Evolutionary conservation across 1,140 invertebrate species (phyloP), one percentile per base, ranked within the genome.

Genomic region (Cherax quadricarinatus): DNA sequence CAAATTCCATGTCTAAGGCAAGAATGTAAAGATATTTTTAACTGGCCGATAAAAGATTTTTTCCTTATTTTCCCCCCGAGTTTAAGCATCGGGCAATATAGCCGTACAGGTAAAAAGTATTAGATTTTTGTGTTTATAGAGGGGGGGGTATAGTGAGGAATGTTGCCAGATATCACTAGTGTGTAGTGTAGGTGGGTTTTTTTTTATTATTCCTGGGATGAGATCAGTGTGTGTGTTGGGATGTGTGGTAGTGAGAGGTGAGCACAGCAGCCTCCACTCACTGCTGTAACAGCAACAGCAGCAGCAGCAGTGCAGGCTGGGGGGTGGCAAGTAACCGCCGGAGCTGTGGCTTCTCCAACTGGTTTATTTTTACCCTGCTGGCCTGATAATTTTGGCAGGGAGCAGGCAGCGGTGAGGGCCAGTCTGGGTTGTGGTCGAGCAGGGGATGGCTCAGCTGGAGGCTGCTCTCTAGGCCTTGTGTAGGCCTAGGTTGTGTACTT

Each of bases 381-480:
- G 84, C 84, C 84, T 86, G 84, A 86, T 86, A 86, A 86, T 87
- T 78, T 87, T 87, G 85, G 85, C 85, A 87, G 70, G 70, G 70
- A 49, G 21, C 0, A 18, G 24, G 85, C 18, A 48, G 16, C 66
- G 66, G 49, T 9, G 21, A 75, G 70, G 70, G 49, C 85, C 85
- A 87, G 85, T 87, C 85, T 78, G 51, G 85, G 85, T 62, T 78
- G 62, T 41, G 62, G 85, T 62, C 66, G 85, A 73, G 85, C 62
- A 30, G 14, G 9, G 85, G 49, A 87, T 87, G 85, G 85, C 70
- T 60, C 70, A 70, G 70, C 85, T 48, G 49, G 85, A 87, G 85
- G 85, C 48, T 87, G 85, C 85, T 49, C 66, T 30, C 66, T 41
- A 10, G 84, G 6, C 70, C 53, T 57, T 41, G 83, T 85, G 83